Evolutionary conservation across 1,140 invertebrate species (phyloP), one percentile per base, ranked within the genome.

Genomic region (Achroia grisella): DNA sequence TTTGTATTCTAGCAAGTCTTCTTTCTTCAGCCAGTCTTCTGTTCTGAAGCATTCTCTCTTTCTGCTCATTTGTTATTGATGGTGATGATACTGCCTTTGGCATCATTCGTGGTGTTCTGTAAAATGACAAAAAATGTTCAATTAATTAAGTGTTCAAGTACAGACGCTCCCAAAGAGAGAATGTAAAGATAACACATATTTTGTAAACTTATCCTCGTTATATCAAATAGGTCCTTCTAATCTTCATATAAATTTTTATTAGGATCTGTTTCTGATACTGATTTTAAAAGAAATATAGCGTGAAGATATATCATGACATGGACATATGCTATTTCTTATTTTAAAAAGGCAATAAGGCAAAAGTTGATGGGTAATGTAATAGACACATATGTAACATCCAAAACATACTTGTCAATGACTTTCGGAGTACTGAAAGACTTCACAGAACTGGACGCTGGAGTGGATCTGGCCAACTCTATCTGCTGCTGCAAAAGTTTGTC

Each of bases 401-500:
- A n/a, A 12, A 39, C 10, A 48, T 56, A 71, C 73, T 61, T 56
- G 8, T 69, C 61, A 11, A 3, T 6, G 2, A 60, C 49, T 30
- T 36, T 52, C 8, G 55, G 41, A 17, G 57, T 50, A 28, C 37
- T 36, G 35, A 41, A 33, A n/a, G 30, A 75, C 42, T 68, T 74
- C n/a, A 51, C 61, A 44, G 78, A 74, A 5, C 23, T 48, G 1
- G 74, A 71, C 3, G 51, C 63, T 0, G 72, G 72, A 5, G 78
- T 81, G 13, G 71, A 56, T 12, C 74, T 53, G 0, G 80, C 78
- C 15, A 84, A 8, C 11, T 82, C 86, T 37, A 86, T 87, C 52
- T 86, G 86, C 37, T 87, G 73, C 48, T 86, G 82, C 17, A 86
- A 42, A 0, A 87, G 47, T 10, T 71, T 69, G 50, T 87, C 86